Percentiles rank a stretch among this genome's conserved stretches.
These are phyloP conservation scores for Babylonia areolata DNA, from an alignment of 1,140 invertebrate genomes.

Conservation along the genomic window DNA sequence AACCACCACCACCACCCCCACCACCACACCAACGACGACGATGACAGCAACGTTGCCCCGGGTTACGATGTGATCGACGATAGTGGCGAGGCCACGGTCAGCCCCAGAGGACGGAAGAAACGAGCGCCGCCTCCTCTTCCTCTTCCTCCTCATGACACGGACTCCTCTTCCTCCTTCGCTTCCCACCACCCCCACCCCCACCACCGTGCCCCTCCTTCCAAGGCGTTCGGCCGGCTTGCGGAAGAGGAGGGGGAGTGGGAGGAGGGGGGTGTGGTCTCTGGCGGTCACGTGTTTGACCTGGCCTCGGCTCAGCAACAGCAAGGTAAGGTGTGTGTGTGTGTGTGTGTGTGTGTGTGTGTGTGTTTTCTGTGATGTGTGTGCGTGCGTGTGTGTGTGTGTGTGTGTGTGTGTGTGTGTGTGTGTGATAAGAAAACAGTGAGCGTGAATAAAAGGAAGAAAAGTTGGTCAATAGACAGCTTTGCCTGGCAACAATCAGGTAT, in stretches of 20 bases:
- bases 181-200: too few species aligned
- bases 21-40: neutral
- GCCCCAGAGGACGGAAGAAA: neutral
- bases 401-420: neutral
- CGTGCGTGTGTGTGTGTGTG: neutral
- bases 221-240: too few species aligned
- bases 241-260: too few species aligned
- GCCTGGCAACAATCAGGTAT: too few species aligned
- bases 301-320: constrained; percentile 1
- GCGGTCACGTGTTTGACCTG: neutral
- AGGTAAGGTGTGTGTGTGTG: neutral
- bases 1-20: neutral
- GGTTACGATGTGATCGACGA: neutral
- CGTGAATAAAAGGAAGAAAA: too few species aligned
- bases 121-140: too few species aligned
- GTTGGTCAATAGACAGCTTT: too few species aligned
- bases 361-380: neutral
- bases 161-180: too few species aligned
- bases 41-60: neutral
- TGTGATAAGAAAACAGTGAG: too few species aligned
- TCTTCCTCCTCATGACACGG: too few species aligned
- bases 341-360: constrained; percentile 23
- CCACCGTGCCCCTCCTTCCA: too few species aligned
- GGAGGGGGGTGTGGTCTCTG: neutral
- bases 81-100: neutral